Conservation (phyloP, 2,888 invertebrate species). For the Plemyria rubiginata region DNA sequence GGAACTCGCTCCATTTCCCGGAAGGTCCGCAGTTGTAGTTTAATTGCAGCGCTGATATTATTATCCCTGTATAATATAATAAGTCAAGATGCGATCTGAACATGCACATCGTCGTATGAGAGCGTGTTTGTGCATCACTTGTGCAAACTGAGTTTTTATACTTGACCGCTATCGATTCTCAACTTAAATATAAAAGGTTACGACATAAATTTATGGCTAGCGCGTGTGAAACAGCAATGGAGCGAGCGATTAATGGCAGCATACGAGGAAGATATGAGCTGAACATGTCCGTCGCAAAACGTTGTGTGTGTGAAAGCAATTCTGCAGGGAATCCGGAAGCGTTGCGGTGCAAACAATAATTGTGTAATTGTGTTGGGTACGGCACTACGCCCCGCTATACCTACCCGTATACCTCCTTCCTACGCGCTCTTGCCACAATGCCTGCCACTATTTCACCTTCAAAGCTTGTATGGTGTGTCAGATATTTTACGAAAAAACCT, state of each 20-base stretch:
- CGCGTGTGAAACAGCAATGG: conserved; percentile 39
- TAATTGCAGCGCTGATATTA: conserved; percentile 63
- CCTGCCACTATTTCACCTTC: conserved; percentile 1
- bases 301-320: conserved; percentile 56
- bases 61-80: conserved; percentile 55
- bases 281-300: conserved; percentile 49
- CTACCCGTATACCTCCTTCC: conserved; percentile 11
- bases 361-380: conserved; percentile 75
- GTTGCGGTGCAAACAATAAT: conserved; percentile 65
- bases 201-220: conserved; percentile 43
- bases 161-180: conserved; percentile 44
- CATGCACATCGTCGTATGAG: conserved; percentile 39
- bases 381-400: conserved; percentile 37
- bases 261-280: conserved; percentile 34
- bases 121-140: conserved; percentile 53
- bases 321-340: conserved; percentile 78
- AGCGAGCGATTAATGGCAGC: conserved; percentile 40
- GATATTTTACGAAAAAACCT: not conserved
- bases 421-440: conserved; percentile 10
- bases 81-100: conserved; percentile 55
- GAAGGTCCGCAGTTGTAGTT: conserved; percentile 68
- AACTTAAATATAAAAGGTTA: conserved; percentile 49
- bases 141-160: conserved; percentile 48
- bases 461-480: not conserved
- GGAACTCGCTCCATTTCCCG: conserved; percentile 61